A percentile compares a stretch with the other conserved stretches of the same genome.
These are phyloP conservation scores for Malurus elegans DNA, from an alignment of 2,113 vertebrate species.

Conservation along the genomic window DNA sequence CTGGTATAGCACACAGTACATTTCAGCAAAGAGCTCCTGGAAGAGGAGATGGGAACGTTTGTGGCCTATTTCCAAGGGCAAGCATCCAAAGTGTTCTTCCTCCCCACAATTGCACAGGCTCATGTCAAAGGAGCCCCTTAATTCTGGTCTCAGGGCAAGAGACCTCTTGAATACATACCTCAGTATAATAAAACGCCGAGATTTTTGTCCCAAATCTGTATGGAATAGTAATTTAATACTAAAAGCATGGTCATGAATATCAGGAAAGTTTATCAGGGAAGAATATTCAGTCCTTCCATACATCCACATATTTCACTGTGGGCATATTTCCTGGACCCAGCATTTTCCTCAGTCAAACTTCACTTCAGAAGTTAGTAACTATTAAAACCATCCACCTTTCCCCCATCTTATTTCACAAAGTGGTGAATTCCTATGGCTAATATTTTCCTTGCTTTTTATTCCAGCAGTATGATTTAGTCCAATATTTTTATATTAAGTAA, in stretches of 20 bases:
- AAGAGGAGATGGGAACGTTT: neutral
- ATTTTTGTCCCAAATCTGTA: neutral
- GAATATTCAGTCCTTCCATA: neutral
- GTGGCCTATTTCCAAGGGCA: neutral
- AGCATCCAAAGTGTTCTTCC: neutral
- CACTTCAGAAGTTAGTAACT: neutral
- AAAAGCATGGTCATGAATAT: neutral
- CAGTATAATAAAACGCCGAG: neutral
- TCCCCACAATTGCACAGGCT: rapidly evolving
- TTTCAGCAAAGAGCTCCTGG: neutral
- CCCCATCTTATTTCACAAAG: neutral
- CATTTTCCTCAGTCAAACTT: neutral
- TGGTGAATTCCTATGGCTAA: neutral
- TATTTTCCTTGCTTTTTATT: neutral
- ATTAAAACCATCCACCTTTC: neutral
- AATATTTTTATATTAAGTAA: neutral
- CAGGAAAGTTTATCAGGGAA: neutral
- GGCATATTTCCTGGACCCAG: neutral
- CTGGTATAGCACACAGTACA: neutral
- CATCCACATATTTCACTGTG: neutral
- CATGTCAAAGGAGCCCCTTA: neutral
- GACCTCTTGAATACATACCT: neutral
- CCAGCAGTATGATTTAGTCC: neutral
- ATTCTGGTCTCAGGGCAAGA: neutral
- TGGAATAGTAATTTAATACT: neutral